These are phyloP conservation scores for Dinomys branickii DNA, from an alignment of 2,113 vertebrate species.

Conservation along the genomic window DNA sequence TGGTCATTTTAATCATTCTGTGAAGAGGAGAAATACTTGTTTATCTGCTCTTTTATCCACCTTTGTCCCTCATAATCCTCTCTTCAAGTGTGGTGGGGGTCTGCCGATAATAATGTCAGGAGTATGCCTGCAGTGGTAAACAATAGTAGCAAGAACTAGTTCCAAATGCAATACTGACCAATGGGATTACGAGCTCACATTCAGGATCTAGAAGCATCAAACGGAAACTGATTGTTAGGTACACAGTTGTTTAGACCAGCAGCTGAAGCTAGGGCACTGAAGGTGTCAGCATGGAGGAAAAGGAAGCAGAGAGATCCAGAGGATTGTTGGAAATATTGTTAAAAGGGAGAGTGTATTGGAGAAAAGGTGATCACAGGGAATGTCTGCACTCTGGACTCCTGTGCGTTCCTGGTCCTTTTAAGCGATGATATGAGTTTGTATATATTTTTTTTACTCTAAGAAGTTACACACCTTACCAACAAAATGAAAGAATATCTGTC, in stretches of 20 bases:
- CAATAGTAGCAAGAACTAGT: neutral
- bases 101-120: neutral
- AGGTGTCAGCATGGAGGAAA: neutral
- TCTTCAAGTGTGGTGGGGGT: neutral
- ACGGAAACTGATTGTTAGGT: neutral
- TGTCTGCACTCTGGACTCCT: neutral
- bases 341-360: neutral
- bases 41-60: neutral
- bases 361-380: neutral
- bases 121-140: neutral
- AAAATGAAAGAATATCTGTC: neutral
- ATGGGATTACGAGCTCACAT: neutral
- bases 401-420: neutral
- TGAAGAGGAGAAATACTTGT: neutral
- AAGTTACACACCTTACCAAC: neutral
- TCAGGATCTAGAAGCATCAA: neutral
- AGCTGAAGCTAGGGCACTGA: neutral
- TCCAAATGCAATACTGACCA: neutral
- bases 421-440: neutral
- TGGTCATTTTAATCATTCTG: neutral
- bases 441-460: fast-evolving
- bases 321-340: neutral
- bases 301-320: neutral
- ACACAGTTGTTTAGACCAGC: neutral
- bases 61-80: neutral